These are phyloP conservation scores for Pangasius sanitwongsei DNA, from an alignment of 2,797 vertebrate species.

Conservation along the genomic window DNA sequence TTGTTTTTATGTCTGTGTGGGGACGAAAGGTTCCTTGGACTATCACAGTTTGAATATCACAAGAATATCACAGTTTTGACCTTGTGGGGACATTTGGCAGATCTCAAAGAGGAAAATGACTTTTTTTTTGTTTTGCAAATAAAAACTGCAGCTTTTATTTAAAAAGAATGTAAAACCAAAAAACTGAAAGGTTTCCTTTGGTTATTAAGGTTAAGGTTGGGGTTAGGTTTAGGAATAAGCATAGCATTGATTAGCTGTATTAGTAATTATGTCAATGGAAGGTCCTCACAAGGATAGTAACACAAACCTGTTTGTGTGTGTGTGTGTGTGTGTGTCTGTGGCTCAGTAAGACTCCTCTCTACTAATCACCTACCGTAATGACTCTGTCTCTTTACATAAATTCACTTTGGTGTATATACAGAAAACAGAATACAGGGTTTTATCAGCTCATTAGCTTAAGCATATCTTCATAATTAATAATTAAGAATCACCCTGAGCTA, in stretches of 20 bases:
- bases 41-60: too few relatives aligned
- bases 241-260: not conserved
- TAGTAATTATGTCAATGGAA: not conserved
- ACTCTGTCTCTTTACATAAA: slow-evolving; percentile 31
- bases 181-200: not conserved
- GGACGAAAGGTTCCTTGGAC: not conserved
- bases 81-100: not conserved
- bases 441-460: slow-evolving; percentile 1
- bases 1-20: not conserved
- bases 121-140: not conserved
- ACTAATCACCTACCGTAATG: slow-evolving; percentile 53
- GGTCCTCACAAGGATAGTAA: slow-evolving; percentile 18
- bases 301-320: not conserved
- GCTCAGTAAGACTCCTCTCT: slow-evolving; percentile 48
- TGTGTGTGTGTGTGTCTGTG: slow-evolving; percentile 22
- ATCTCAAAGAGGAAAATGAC: not conserved
- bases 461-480: not conserved
- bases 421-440: not conserved
- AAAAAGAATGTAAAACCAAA: not conserved
- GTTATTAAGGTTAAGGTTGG: not conserved
- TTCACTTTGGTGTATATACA: slow-evolving; percentile 7
- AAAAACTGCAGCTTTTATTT: not conserved
- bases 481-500: not conserved
- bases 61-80: not conserved
- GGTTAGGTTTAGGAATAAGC: not conserved